Conservation (phyloP, 2,797 vertebrate species). For the Kryptopterus vitreolus region DNA sequence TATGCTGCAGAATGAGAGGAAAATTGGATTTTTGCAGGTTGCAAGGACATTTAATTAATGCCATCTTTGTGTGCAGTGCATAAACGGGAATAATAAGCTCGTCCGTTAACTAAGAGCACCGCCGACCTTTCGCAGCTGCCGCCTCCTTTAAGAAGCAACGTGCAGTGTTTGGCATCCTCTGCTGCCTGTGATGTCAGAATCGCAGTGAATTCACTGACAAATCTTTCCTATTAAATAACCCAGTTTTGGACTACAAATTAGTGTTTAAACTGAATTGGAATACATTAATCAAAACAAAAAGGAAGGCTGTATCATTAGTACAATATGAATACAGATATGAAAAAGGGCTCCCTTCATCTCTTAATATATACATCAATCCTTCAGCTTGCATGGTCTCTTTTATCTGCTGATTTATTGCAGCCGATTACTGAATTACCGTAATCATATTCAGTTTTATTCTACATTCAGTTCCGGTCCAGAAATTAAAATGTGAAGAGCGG, state of each 20-base stretch:
- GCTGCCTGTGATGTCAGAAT: neutral
- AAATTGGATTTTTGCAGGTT: constrained; percentile 29
- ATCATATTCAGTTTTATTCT: neutral
- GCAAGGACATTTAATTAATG: constrained; percentile 28
- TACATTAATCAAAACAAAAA: neutral
- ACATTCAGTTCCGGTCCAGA: neutral
- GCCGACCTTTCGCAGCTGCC: neutral
- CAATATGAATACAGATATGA: neutral
- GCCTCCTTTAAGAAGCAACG: constrained; percentile 1
- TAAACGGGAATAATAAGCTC: neutral
- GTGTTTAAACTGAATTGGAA: neutral
- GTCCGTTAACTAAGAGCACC: neutral
- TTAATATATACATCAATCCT: neutral
- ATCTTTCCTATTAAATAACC: neutral
- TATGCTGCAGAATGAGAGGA: constrained; percentile 34
- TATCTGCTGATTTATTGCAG: neutral
- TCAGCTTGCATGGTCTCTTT: neutral
- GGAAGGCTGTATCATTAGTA: no score
- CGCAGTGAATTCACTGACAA: neutral
- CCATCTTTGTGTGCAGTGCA: neutral
- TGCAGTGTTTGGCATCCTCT: neutral
- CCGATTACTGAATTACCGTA: neutral
- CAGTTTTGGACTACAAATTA: neutral
- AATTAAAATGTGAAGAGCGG: neutral
- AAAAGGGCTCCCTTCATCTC: neutral